Base-by-base conservation (phyloP, 2,797 vertebrate species). In the Tapirus indicus region DNA sequence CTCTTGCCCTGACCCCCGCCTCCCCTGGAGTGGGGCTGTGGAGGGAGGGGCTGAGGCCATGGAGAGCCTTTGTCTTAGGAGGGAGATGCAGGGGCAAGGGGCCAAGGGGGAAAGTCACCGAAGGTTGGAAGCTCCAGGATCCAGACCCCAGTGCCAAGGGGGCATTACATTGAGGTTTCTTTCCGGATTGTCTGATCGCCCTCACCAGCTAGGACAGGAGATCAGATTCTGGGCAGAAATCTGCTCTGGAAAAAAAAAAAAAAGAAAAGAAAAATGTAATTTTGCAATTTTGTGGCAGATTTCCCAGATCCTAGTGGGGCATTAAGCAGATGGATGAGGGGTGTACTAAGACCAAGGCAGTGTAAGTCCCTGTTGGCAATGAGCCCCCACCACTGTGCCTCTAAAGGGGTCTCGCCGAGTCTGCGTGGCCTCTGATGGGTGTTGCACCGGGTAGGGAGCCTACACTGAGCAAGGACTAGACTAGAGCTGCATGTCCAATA, bases 401-500 rank as follows among this genome's bases (percentile, higher is more conserved):
- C 29, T 10, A 1, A 23, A 29, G 17, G 60, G 94, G 32, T n/a
- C 72, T 62, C 54, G 38, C 52, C 7, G 3, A 8, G 54, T n/a
- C 52, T 16, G 25, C 1, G 0, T 23, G 38, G 38, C 47, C 93
- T 89, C 29, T 23, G 23, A 12, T 0, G 56, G 44, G 2, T 10
- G 56, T 17, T n/a, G 14, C 9, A 4, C 2, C 12, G 9, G 68
- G 16, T 4, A 11, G 12, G 52, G 32, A 20, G 3, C 17, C 60
- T 44, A 7, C 6, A 1, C 16, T 6, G 4, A 8, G 44, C 14
- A 7, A 64, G 25, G 35, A 16, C 4, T 9, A 27, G 21, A 20
- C 27, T 6, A n/a, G 82, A 58, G n/a, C 6, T 7, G 1, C n/a
- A 29, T 5, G 18, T 12, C 35, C 47, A 21, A 0, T 1, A 16